Base-by-base conservation (phyloP, 2,797 vertebrate species). In the Mus spretus region DNA sequence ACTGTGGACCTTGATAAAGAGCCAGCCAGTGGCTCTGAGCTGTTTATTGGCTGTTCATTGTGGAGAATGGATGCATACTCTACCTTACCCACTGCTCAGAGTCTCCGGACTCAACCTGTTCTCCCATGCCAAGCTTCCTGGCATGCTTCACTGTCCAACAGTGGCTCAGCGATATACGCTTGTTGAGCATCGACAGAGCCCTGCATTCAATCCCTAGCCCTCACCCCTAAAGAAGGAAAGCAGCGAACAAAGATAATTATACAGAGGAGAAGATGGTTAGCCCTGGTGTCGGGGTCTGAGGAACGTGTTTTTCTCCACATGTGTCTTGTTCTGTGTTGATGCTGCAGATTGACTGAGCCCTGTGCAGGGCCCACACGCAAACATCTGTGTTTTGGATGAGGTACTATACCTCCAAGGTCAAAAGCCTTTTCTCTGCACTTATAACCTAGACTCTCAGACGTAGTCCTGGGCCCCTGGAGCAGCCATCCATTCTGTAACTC, bases 391-490 rank as follows among this genome's bases (percentile, higher is more conserved):
- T 84, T 44, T 20, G 3, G 90, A 5, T 44, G n/a, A 65, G 65
- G 63, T 22, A 10, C 19, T 59, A 1, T 57, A 20, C 28, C 34
- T 53, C 67, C 1, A 15, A 11, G 40, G 55, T 61, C 37, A 26
- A 72, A 83, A 93, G 37, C 37, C 63, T 83, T 26, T 5, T 2
- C 1, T 40, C 80, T 34, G 47, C 22, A 57, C 44, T 28, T 4
- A 0, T 63, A 20, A 2, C 22, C 24, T 2, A 14, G 22, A 28
- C n/a, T 24, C 19, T 22, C 0, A 5, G 14, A 31, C 53, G 31
- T 12, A 14, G 47, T 63, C 50, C 55, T 61, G 28, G 67, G 37
- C 55, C 70, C 77, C 37, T 12, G 55, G 8, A 26, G 15, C 55
- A 70, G 14, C 19, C 13, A 3, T 37, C 22, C 1, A 7, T 26